Conservation (phyloP, 2,888 invertebrate genomes). For the Drosophila mimetica region DNA sequence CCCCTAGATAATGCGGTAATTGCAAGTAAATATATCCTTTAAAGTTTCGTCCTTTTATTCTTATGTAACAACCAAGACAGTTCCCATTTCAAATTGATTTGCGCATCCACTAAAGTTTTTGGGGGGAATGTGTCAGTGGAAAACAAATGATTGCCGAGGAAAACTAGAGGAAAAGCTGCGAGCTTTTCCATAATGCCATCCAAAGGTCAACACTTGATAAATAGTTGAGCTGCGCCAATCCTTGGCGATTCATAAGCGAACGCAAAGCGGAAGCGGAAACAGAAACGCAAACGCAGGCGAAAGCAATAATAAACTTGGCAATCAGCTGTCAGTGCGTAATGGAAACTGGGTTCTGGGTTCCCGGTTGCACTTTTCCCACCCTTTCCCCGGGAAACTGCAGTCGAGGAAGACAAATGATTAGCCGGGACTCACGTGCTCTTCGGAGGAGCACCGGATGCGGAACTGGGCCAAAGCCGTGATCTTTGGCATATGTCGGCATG, state of each 20-base stretch:
- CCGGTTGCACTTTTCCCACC: slow-evolving; percentile 17
- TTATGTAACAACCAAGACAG: background rate
- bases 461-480: slow-evolving; percentile 74
- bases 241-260: slow-evolving; percentile 73
- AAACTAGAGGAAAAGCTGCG: slow-evolving; percentile 10
- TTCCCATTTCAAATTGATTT: slow-evolving; percentile 23
- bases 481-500: slow-evolving; percentile 50
- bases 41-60: background rate
- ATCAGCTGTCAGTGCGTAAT: slow-evolving; percentile 78
- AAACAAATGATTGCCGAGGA: slow-evolving; percentile 59
- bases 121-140: slow-evolving; percentile 25
- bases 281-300: slow-evolving; percentile 42
- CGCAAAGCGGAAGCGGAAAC: slow-evolving; percentile 40
- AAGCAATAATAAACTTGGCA: slow-evolving; percentile 77
- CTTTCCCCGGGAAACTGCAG: slow-evolving; percentile 57
- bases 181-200: slow-evolving; percentile 33
- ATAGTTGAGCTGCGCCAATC: slow-evolving; percentile 51
- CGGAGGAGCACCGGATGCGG: slow-evolving; percentile 28
- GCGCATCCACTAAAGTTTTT: slow-evolving; percentile 23
- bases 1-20: background rate
- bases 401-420: slow-evolving; percentile 75
- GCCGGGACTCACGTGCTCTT: slow-evolving; percentile 64
- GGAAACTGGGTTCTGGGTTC: slow-evolving; percentile 68
- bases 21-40: background rate
- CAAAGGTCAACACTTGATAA: slow-evolving; percentile 59